These are phyloP conservation scores for Chalcis sispes DNA, from an alignment of 2,888 invertebrate species.

Conservation along the genomic window DNA sequence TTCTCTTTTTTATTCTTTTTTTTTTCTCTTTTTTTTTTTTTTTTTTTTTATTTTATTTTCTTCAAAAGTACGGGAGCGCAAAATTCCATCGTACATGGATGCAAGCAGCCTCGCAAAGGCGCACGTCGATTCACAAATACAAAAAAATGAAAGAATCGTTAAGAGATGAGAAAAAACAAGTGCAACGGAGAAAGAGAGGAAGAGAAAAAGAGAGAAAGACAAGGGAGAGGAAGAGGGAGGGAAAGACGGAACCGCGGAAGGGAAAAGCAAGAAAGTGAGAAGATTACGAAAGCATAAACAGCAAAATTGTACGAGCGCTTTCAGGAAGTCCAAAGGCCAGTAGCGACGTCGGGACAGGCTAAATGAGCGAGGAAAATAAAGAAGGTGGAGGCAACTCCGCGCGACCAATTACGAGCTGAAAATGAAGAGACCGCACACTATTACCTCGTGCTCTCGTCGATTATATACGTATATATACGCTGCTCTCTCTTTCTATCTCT, in stretches of 20 bases:
- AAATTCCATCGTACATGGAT: too few relatives aligned
- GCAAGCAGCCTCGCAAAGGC: background rate
- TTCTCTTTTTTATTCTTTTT: too few relatives aligned
- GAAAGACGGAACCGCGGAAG: conserved; percentile 4
- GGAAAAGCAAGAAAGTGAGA: conserved; percentile 47
- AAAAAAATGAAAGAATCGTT: conserved; percentile 6
- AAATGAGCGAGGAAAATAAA: conserved; percentile 40
- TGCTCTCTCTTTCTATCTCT: background rate
- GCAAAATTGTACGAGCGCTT: conserved; percentile 47
- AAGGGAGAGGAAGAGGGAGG: background rate
- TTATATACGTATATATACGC: background rate
- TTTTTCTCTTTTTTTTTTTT: too few relatives aligned
- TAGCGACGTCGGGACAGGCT: background rate
- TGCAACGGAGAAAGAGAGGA: background rate
- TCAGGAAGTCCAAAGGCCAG: conserved; percentile 44
- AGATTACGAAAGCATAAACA: conserved; percentile 53
- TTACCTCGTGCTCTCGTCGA: background rate
- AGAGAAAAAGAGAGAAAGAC: conserved; percentile 13
- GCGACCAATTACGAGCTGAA: conserved; percentile 52
- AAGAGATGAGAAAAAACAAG: background rate
- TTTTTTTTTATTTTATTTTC: too few relatives aligned
- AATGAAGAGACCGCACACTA: conserved; percentile 16
- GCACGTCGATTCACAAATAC: background rate
- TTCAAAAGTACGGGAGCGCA: background rate
- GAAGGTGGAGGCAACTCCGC: conserved; percentile 16